These are phyloP conservation scores for Lasioglossum villosulum DNA, from an alignment of 2,888 invertebrate genomes.

Conservation along the genomic window DNA sequence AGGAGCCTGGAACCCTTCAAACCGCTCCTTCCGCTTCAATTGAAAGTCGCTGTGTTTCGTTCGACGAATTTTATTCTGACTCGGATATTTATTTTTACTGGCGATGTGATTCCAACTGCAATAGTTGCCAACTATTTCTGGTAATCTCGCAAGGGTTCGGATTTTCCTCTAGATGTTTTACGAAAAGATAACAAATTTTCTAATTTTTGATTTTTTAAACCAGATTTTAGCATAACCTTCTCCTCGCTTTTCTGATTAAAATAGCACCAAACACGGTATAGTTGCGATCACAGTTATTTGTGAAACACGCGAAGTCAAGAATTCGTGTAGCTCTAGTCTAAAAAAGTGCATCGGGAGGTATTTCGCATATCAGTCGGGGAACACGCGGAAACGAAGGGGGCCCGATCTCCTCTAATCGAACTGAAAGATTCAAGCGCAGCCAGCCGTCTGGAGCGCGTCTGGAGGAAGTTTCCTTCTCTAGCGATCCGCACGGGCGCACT, in stretches of 20 bases:
- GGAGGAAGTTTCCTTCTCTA: slow-evolving; percentile 1
- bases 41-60: slow-evolving; percentile 3
- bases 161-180: neutral
- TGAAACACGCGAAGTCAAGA: too few species aligned
- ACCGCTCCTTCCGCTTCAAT: neutral
- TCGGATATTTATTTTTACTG: neutral
- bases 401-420: slow-evolving; percentile 63
- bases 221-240: neutral
- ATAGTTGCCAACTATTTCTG: neutral
- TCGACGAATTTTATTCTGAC: neutral
- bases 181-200: neutral
- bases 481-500: slow-evolving; percentile 21
- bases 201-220: too few species aligned
- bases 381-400: slow-evolving; percentile 18
- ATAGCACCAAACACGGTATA: too few species aligned
- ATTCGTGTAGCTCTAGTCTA: neutral
- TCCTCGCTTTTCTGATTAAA: too few species aligned
- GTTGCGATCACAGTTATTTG: too few species aligned
- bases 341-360: neutral
- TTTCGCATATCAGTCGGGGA: neutral
- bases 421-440: slow-evolving; percentile 63
- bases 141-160: neutral
- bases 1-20: neutral
- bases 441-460: neutral
- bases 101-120: neutral